Base-by-base conservation (phyloP, 2,888 invertebrate species). In the Thelaira solivaga region DNA sequence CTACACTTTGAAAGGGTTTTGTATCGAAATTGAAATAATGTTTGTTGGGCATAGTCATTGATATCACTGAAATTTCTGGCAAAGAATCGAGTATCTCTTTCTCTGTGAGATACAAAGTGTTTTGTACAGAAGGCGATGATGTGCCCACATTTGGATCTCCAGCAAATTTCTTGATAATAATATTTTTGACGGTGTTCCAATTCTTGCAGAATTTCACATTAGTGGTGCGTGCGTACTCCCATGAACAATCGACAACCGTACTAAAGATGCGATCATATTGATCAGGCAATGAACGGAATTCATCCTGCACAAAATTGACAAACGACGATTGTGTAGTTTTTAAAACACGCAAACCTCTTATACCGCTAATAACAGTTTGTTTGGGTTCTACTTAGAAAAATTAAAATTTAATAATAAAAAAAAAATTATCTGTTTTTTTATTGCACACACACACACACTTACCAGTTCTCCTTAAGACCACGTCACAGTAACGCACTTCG, bases 271-370 rank as follows among this genome's bases (percentile, higher is more conserved):
- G 91, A 86, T 95, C 95, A 47, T 93, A 91, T 41, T 92, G 92
- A 87, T 95, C 95, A 0, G 93, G 92, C 18, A 95, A 89, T 0
- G 94, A 93, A 24, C 94, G 92, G 87, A 93, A 95, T 83, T 94
- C 95, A 84, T 95, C 95, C 85, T 93, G 92, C 20, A 94, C 92
- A 84, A 95, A 95, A 87, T 95, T 94, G 2, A 92, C 93, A 85
- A 95, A 95, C 0, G 94, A 85, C 0, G 95, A 95, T 85, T 95
- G 93, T 0, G 95, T 95, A 0, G 95, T 95, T 88, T 95, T 95
- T 78, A 95, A 88, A 0, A 95, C 92, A 41, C 94, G 90, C 20
- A 95, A 89, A 20, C 92, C 92, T 82, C 92, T 92, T 62, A 95
- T 88, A 7, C 95, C 94, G 7, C 93, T 93, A 64, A 92, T 92